Evolutionary conservation across 2,113 vertebrate genomes (phyloP).

Genomic region (Sinocyclocheilus anshuiensis): DNA sequence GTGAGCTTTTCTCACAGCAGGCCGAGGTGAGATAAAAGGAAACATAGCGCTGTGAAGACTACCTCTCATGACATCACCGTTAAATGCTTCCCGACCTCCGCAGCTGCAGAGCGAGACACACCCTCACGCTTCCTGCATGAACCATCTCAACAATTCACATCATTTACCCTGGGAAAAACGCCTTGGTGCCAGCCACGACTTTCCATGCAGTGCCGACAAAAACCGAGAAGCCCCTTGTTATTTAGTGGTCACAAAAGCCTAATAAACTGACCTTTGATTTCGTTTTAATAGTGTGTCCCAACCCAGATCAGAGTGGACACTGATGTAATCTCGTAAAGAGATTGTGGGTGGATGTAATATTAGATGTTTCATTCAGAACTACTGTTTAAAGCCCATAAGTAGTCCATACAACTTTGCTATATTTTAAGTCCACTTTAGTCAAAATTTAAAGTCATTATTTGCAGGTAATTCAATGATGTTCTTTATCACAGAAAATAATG

Average conservation of each 20-base stretch:
- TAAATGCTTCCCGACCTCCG: constrained; percentile 64
- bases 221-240: background rate
- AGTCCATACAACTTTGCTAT: too few species aligned
- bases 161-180: constrained; percentile 35
- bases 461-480: background rate
- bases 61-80: constrained; percentile 80
- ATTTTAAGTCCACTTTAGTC: too few species aligned
- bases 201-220: background rate
- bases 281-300: background rate
- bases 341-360: background rate
- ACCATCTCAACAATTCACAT: constrained; percentile 37
- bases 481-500: too few species aligned
- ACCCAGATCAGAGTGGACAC: background rate
- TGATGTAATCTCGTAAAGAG: background rate
- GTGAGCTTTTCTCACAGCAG: constrained; percentile 38
- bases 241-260: background rate
- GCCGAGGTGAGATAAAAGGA: constrained; percentile 66
- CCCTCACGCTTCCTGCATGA: constrained; percentile 67
- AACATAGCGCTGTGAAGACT: constrained; percentile 66
- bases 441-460: background rate
- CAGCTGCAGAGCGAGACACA: constrained; percentile 67
- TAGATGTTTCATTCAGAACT: background rate
- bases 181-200: background rate
- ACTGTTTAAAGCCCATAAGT: background rate
- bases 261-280: constrained; percentile 8